Evolutionary conservation across 2,888 invertebrate genomes (phyloP).

Genomic region (Yponomeuta plumbellus): DNA sequence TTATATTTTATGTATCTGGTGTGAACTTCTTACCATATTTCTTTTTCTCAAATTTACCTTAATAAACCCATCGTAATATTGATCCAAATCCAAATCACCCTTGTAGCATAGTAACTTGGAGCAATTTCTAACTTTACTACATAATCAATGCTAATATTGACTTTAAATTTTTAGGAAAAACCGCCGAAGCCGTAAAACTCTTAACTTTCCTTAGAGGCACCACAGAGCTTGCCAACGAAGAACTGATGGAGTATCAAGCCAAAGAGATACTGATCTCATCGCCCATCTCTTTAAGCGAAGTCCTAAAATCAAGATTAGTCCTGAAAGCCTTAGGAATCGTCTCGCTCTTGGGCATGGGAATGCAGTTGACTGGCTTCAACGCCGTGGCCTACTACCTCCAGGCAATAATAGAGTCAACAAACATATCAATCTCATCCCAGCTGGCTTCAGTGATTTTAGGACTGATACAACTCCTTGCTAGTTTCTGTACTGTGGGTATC

Average conservation of each 20-base stretch:
- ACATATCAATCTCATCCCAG: slow-evolving; percentile 43
- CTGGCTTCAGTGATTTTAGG: slow-evolving; percentile 48
- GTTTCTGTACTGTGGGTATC: slow-evolving; percentile 37
- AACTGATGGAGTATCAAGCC: slow-evolving; percentile 21
- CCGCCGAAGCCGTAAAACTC: slow-evolving; percentile 23
- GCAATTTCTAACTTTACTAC: no score
- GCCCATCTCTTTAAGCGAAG: slow-evolving; percentile 22
- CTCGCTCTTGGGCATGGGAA: slow-evolving; percentile 29
- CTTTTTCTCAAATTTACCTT: no score
- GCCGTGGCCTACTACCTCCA: slow-evolving; percentile 49
- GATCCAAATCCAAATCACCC: no score
- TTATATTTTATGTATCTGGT: no score
- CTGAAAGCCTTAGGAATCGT: slow-evolving; percentile 33
- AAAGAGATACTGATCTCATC: slow-evolving; percentile 21
- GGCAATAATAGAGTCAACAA: slow-evolving; percentile 45
- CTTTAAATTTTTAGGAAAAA: slow-evolving; percentile 22
- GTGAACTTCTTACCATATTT: no score
- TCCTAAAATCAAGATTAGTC: slow-evolving; percentile 32
- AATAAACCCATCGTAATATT: no score
- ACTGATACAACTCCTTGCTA: slow-evolving; percentile 42
- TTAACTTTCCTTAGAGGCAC: slow-evolving; percentile 22
- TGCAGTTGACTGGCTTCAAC: slow-evolving; percentile 44
- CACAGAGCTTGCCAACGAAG: slow-evolving; percentile 21
- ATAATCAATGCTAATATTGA: no score
- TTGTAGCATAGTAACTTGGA: no score